Percentiles rank a stretch among this genome's conserved stretches.
Conservation (phyloP, 2,797 vertebrate species). For the Oreochromis grahami region DNA sequence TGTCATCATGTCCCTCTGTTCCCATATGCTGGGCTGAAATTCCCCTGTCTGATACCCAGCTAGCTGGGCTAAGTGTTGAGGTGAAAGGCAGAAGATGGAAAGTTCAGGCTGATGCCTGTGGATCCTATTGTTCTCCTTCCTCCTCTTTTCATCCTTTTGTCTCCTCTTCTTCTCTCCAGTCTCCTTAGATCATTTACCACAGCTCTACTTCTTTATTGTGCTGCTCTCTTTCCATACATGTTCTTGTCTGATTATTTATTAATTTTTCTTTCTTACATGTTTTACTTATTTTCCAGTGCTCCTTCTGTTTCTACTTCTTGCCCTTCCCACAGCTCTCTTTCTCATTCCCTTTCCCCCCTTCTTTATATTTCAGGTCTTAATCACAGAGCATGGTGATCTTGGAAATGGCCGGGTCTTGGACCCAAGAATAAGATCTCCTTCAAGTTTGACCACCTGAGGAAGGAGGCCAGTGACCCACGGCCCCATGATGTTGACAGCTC, state of each 20-base stretch:
- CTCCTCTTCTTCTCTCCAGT: neutral
- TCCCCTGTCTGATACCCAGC: slow-evolving; percentile 37
- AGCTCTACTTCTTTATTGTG: neutral
- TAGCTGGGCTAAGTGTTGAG: slow-evolving; percentile 10
- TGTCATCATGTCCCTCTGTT: slow-evolving; percentile 66
- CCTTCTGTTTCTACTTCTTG: neutral
- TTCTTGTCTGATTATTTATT: neutral
- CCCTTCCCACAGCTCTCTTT: neutral
- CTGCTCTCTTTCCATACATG: neutral
- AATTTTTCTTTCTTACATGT: neutral
- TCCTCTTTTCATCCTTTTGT: neutral
- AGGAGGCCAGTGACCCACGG: slow-evolving; percentile 91
- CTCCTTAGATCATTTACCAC: neutral
- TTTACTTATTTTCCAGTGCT: neutral
- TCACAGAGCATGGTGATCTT: slow-evolving; percentile 95
- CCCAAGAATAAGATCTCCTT: slow-evolving; percentile 94
- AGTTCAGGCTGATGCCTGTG: neutral
- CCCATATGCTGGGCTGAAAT: slow-evolving; percentile 12
- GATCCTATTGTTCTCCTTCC: neutral
- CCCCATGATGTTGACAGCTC: slow-evolving; percentile 86
- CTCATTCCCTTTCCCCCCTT: neutral
- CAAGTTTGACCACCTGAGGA: slow-evolving; percentile 95
- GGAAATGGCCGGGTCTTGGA: slow-evolving; percentile 92
- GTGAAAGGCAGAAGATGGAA: slow-evolving; percentile 7
- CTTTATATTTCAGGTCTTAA: slow-evolving; percentile 82